Evolutionary conservation across 1,140 invertebrate species (phyloP).

Genomic region (Phymorhynchus buccinoides): DNA sequence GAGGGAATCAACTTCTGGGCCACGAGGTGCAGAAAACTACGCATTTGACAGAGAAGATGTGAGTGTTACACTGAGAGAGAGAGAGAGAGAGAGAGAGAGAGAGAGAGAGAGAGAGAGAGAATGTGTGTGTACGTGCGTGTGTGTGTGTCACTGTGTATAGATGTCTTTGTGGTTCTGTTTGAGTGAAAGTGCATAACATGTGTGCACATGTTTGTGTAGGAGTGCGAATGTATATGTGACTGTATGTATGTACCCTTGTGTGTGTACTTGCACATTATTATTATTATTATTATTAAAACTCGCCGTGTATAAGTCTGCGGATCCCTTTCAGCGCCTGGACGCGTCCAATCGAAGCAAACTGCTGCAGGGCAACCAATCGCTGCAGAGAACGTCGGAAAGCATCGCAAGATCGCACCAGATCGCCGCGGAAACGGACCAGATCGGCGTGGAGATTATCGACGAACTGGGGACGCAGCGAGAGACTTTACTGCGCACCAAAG

Average conservation of each 20-base stretch:
- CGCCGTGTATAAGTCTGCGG: background rate
- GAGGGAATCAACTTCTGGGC: constrained; percentile 45
- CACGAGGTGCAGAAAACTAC: constrained; percentile 55
- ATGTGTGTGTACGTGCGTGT: no score
- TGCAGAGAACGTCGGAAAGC: constrained; percentile 80
- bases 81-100: no score
- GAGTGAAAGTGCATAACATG: background rate
- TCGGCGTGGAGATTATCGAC: constrained; percentile 84
- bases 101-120: no score
- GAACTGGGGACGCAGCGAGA: constrained; percentile 81
- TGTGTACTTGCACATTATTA: no score
- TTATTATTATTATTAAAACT: background rate
- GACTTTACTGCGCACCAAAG: constrained; percentile 78
- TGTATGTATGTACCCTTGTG: background rate
- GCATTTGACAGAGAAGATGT: constrained; percentile 69
- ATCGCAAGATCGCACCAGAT: constrained; percentile 82
- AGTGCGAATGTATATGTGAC: background rate
- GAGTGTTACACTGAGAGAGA: no score
- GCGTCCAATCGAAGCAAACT: constrained; percentile 65
- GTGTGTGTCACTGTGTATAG: no score
- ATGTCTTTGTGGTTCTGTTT: background rate
- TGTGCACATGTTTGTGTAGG: no score
- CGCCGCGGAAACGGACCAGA: constrained; percentile 84
- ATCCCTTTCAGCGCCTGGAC: constrained; percentile 58
- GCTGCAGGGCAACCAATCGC: constrained; percentile 67